Evolutionary conservation across 2,797 vertebrate genomes (phyloP).

Genomic region (Crocodylus rhombifer): DNA sequence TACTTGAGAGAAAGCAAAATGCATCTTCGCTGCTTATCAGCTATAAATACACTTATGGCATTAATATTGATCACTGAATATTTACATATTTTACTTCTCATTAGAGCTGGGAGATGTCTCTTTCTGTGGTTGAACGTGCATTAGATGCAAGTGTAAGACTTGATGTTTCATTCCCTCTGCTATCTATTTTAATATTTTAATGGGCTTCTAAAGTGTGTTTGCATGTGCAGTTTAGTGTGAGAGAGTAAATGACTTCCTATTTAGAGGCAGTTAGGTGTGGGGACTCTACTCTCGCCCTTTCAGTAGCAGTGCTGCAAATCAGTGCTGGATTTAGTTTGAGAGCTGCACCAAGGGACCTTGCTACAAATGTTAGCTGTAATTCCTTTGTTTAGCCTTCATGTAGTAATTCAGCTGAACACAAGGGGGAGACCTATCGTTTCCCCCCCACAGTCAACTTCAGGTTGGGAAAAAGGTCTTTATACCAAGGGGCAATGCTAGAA

Average conservation of each 20-base stretch:
- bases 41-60: neutral
- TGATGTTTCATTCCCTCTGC: accelerated
- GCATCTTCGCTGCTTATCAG: neutral
- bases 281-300: too few relatives aligned
- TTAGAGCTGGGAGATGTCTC: neutral
- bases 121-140: accelerated
- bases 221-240: accelerated
- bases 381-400: slow-evolving; percentile 53
- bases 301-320: neutral
- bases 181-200: accelerated
- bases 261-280: neutral
- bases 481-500: neutral
- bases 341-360: neutral
- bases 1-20: neutral
- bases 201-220: neutral
- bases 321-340: neutral
- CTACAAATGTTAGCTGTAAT: neutral
- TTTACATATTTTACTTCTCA: neutral
- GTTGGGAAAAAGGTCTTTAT: neutral
- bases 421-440: slow-evolving; percentile 20
- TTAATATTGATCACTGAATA: accelerated
- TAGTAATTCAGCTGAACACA: neutral
- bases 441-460: too few relatives aligned
- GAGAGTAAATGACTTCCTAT: neutral
- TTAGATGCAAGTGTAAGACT: neutral